These are phyloP conservation scores for Styela clava DNA, from an alignment of 23 tunicate species.

Conservation along the genomic window DNA sequence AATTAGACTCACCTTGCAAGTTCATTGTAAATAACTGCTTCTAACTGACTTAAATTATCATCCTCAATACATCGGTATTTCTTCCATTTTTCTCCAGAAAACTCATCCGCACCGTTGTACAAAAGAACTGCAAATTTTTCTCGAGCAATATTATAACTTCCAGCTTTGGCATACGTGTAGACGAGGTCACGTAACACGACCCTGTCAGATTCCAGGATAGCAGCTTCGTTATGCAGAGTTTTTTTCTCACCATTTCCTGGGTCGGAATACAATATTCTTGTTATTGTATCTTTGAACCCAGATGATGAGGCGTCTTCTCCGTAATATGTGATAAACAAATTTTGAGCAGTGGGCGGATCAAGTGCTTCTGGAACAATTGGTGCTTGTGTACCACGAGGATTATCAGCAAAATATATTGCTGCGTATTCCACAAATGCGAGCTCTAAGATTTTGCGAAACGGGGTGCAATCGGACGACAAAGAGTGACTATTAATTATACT, in stretches of 20 bases:
- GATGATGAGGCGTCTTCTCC: conserved; percentile 36
- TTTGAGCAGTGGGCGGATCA: conserved; percentile 28
- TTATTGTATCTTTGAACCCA: conserved; percentile 16
- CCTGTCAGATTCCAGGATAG: conserved; percentile 8
- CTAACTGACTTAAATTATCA: neutral
- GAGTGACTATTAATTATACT: neutral
- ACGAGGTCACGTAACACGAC: conserved; percentile 35
- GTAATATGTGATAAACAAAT: conserved; percentile 33
- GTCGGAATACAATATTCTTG: conserved; percentile 38
- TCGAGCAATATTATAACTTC: conserved; percentile 38
- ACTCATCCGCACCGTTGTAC: conserved; percentile 29
- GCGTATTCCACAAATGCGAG: conserved; percentile 13
- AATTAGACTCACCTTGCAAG: conserved; percentile 33
- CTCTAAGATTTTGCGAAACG: conserved; percentile 15
- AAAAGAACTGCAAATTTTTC: conserved; percentile 34
- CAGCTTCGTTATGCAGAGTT: neutral
- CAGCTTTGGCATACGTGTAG: conserved; percentile 33
- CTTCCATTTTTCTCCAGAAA: conserved; percentile 11
- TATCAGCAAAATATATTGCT: conserved; percentile 53
- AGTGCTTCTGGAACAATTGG: conserved; percentile 27
- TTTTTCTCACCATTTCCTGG: conserved; percentile 19
- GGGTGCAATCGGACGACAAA: neutral
- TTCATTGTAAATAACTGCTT: conserved; percentile 19
- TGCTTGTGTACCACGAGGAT: conserved; percentile 28
- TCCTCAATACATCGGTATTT: conserved; percentile 27